Conservation (phyloP, 1,140 invertebrate genomes). For the Chymomyza costata region DNA sequence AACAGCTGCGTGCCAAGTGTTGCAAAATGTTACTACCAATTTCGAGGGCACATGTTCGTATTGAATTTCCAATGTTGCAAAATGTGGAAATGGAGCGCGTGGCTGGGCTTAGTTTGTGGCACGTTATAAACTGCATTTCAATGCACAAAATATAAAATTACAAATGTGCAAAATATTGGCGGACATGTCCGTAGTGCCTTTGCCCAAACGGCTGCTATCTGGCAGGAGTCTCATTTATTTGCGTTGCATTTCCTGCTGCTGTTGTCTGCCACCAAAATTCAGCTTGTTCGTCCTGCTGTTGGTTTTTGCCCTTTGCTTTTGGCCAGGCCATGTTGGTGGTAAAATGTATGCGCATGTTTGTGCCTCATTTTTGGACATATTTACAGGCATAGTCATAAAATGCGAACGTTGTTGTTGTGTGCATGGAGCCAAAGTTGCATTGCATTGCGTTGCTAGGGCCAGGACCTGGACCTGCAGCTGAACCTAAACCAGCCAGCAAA, state of each 20-base stretch:
- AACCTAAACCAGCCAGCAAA: conserved; percentile 22
- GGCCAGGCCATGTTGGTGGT: conserved; percentile 19
- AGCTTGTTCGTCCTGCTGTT: conserved; percentile 49
- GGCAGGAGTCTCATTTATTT: conserved; percentile 55
- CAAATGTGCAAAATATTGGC: conserved; percentile 59
- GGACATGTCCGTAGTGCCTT: conserved; percentile 32
- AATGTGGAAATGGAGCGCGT: background rate
- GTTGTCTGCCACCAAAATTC: conserved; percentile 13
- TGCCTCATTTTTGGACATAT: conserved; percentile 68
- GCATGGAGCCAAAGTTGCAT: conserved; percentile 51
- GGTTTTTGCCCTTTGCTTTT: conserved; percentile 5
- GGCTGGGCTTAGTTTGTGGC: no score
- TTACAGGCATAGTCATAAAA: conserved; percentile 18
- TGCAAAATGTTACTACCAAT: background rate
- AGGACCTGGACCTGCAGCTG: conserved; percentile 14
- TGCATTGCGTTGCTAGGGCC: conserved; percentile 57
- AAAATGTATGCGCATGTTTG: conserved; percentile 69
- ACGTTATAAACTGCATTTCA: conserved; percentile 13
- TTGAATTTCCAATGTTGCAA: conserved; percentile 50
- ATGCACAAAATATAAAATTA: conserved; percentile 57
- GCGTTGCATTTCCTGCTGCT: conserved; percentile 48
- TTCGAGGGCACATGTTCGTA: conserved; percentile 23
- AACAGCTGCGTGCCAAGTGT: conserved; percentile 31
- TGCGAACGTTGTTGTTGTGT: conserved; percentile 38
- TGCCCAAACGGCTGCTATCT: no score